Base-by-base conservation (phyloP, 2,888 invertebrate species). In the Dione juno region DNA sequence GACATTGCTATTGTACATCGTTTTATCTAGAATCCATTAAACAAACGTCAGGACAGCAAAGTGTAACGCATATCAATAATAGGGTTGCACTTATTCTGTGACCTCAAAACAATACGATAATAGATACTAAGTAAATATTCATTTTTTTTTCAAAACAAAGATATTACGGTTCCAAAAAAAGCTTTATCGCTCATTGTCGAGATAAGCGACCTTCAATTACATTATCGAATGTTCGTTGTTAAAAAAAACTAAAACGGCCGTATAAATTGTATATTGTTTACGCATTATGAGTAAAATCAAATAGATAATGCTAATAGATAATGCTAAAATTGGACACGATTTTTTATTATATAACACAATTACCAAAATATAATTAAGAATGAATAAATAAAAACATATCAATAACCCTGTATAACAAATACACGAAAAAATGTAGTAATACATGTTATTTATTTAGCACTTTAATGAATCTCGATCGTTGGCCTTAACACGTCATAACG, bases 1-100 rank as follows among this genome's bases (percentile, higher is more conserved):
- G 67, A 43, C 54, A 63, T 67, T 67, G 70, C 54, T 57, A 67
- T 67, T 64, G 57, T 50, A 50, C 57, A 11, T 19, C 13, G 64
- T 35, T 48, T 64, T 67, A 70, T 70, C 70, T 48, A 57, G 16
- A 57, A 61, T 40, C 50, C 52, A 40, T 37, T 40, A 64, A 64
- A 64, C 64, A 50, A 28, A 61, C 45, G 19, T 21, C 64, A 40
- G 52, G 5, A 19, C 19, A 19, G 21, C 61, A 48, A 45, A 35
- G 50, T 9, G 40, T 9, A n/a, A n/a, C n/a, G 37, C 48, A 37
- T 37, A 16, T 40, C 54, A 53, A 28, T 16, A 16, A n/a, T 16
- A 50, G 37, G 14, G 40, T 16, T 19, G 40, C 19, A 50, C 13
- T 21, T 19, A 16, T 64, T 19, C 63, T 64, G 50, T 37, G 19